These are phyloP conservation scores for Malurus splendens DNA, from an alignment of 2,797 vertebrate genomes.

Conservation along the genomic window DNA sequence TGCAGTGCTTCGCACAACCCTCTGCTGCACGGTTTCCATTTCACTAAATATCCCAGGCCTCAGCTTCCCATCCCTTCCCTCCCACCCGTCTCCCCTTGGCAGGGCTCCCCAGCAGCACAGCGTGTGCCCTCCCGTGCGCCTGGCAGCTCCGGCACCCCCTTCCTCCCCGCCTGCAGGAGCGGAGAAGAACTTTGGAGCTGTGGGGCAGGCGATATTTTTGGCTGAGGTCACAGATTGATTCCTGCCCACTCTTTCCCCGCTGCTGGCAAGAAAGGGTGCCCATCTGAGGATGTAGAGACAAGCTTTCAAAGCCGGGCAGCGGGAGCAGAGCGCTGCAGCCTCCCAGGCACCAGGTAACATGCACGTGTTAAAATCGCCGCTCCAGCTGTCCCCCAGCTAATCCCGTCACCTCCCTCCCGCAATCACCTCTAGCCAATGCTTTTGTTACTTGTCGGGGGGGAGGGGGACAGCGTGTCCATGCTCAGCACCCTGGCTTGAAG, in stretches of 20 bases:
- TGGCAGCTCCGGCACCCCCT: neutral
- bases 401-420: neutral
- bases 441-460: neutral
- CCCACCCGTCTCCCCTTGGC: neutral
- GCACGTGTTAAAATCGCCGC: neutral
- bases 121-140: neutral
- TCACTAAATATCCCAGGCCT: neutral
- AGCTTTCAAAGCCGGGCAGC: slow-evolving; percentile 71
- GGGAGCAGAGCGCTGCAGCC: slow-evolving; percentile 75
- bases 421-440: neutral
- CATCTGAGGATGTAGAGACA: slow-evolving; percentile 73
- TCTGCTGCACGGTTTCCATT: neutral
- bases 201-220: slow-evolving; percentile 82
- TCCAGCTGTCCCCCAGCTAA: neutral
- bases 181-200: neutral
- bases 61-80: neutral
- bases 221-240: slow-evolving; percentile 50
- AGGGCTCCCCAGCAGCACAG: neutral
- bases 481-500: accelerated
- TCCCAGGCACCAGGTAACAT: slow-evolving; percentile 62
- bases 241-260: slow-evolving; percentile 61
- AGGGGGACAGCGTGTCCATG: neutral
- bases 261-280: slow-evolving; percentile 78
- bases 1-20: neutral
- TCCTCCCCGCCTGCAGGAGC: slow-evolving; percentile 11